phyloP scores from a whole-genome alignment of 2,888 invertebrate species.

The Stratiomys singularior region DNA sequence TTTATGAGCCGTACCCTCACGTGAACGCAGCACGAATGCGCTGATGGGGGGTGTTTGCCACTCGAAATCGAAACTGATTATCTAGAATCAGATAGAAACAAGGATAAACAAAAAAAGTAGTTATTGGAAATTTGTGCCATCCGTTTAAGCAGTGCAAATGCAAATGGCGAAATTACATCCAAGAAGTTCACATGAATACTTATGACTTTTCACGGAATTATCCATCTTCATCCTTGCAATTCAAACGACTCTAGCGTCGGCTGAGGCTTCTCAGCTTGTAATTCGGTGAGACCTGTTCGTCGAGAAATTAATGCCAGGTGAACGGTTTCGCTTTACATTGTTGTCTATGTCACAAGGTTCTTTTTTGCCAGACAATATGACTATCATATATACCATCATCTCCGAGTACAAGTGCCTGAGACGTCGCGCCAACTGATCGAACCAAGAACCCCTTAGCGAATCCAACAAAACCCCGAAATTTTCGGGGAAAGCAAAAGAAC shows the following conservation, averaged over 20 bases:
- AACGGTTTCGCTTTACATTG: background rate
- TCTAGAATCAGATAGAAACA: too few relatives aligned
- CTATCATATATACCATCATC: background rate
- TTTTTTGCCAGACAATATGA: slow-evolving; percentile 28
- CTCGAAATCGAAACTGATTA: too few relatives aligned
- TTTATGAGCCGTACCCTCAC: background rate
- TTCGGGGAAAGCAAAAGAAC: too few relatives aligned
- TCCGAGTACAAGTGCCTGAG: background rate
- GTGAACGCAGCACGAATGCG: too few relatives aligned
- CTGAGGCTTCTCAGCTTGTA: background rate
- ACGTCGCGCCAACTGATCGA: slow-evolving; percentile 26
- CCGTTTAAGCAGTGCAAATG: too few relatives aligned
- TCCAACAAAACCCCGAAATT: background rate
- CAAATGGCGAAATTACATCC: too few relatives aligned
- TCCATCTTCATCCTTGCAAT: background rate
- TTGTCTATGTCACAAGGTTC: background rate
- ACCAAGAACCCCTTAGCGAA: background rate
- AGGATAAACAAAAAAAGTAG: too few relatives aligned
- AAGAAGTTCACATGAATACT: too few relatives aligned
- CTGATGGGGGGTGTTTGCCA: too few relatives aligned
- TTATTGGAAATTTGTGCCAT: too few relatives aligned
- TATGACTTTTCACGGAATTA: too few relatives aligned
- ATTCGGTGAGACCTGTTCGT: slow-evolving; percentile 5
- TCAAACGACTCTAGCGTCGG: too few relatives aligned
- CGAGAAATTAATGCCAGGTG: slow-evolving; percentile 15